A percentile compares a stretch with the other conserved stretches of the same genome.
Evolutionary conservation across 1,140 invertebrate species (phyloP).

Genomic region (Drosophila burlai): DNA sequence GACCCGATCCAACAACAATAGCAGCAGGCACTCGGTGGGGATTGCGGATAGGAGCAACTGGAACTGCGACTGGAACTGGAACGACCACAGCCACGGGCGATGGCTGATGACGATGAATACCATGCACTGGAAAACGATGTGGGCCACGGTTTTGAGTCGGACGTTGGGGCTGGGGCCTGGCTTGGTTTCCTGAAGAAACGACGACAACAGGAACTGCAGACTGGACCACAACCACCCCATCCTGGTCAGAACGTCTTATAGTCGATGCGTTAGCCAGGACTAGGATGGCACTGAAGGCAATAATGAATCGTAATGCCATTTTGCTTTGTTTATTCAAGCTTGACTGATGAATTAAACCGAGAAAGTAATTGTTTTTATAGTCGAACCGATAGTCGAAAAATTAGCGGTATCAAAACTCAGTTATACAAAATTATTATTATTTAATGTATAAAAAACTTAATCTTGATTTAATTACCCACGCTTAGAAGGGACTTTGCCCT

Average conservation of each 20-base stretch:
- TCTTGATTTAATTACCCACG: neutral
- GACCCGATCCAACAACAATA: slow-evolving; percentile 1
- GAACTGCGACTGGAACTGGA: slow-evolving; percentile 4
- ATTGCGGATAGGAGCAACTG: slow-evolving; percentile 8
- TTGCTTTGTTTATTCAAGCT: slow-evolving; percentile 6
- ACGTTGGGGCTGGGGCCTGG: neutral
- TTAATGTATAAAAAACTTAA: neutral
- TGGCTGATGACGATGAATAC: neutral
- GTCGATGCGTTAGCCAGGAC: slow-evolving; percentile 16
- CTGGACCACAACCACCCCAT: slow-evolving; percentile 7
- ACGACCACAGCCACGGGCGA: slow-evolving; percentile 12
- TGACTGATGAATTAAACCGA: slow-evolving; percentile 26
- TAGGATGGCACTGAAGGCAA: slow-evolving; percentile 13
- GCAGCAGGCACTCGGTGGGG: slow-evolving; percentile 10
- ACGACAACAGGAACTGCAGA: slow-evolving; percentile 6
- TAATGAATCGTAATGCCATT: slow-evolving; percentile 15
- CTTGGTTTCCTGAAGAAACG: slow-evolving; percentile 6
- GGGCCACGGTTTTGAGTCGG: slow-evolving; percentile 11
- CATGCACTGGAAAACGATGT: neutral
- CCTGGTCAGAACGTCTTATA: neutral
- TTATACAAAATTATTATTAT: neutral
- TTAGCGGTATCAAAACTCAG: neutral
- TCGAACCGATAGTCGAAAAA: neutral
- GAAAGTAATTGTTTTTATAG: slow-evolving; percentile 35
- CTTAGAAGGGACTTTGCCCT: neutral